Evolutionary conservation across 2,797 vertebrate species (phyloP).

Genomic region (Micrastur ruficollis): DNA sequence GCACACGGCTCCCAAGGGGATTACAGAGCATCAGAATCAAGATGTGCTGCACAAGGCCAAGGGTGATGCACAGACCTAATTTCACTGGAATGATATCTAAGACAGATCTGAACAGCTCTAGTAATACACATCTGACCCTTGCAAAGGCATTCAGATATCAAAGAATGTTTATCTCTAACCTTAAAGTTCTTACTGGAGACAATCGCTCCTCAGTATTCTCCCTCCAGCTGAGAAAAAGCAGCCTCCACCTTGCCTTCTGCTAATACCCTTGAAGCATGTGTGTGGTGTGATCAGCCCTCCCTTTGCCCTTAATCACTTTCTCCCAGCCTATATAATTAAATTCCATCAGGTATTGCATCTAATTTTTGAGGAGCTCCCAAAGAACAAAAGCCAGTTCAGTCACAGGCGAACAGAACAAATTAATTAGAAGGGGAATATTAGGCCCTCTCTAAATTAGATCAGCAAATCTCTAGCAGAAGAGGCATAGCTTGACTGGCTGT

Average conservation of each 20-base stretch:
- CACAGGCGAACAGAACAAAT: background rate
- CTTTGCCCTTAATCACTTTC: slow-evolving; percentile 42
- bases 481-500: background rate
- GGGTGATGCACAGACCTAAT: background rate
- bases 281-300: background rate
- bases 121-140: background rate
- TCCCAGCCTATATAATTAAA: slow-evolving; percentile 46
- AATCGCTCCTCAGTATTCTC: background rate
- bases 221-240: background rate
- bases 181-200: background rate
- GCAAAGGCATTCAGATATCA: background rate
- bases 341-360: slow-evolving; percentile 51
- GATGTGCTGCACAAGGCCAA: background rate
- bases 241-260: background rate
- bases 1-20: background rate
- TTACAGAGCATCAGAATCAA: background rate
- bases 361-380: slow-evolving; percentile 38
- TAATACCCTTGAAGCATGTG: background rate
- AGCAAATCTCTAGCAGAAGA: background rate
- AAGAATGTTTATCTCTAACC: background rate
- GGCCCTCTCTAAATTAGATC: slow-evolving; percentile 13
- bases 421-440: slow-evolving; percentile 46
- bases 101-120: background rate
- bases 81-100: background rate
- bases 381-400: slow-evolving; percentile 36